Base-by-base conservation (phyloP, 2,797 vertebrate genomes). In the Acestrorhynchus altus region DNA sequence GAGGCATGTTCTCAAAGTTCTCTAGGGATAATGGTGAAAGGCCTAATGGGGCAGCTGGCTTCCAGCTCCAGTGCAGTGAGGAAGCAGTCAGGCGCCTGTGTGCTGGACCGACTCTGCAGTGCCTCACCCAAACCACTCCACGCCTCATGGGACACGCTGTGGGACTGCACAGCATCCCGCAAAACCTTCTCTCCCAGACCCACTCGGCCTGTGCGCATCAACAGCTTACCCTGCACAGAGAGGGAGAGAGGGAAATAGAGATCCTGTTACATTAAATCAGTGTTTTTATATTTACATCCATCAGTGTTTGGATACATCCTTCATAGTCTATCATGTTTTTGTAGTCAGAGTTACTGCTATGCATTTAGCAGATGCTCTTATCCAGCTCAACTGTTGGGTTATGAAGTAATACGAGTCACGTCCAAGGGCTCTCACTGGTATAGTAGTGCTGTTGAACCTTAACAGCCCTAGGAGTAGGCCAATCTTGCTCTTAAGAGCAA, bases 91-190 rank as follows among this genome's bases (percentile, higher is more conserved):
- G 94, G 93, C 0, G 97, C 97, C 90, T 97, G 95, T 0, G 89
- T 86, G 83, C 92, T 94, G 76, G 93, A 92, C 69, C 92, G 93
- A 51, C 89, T 91, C 92, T 98, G 96, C 84, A 99, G 91, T 40
- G 96, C 96, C 85, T 99, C 94, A 0, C 97, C 98, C 42, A 99
- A 93, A 84, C 94, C 88, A 68, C 95, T 96, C 98, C 97, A 99
- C 0, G 96, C 96, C 78, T 94, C 92, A 0, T 99, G 97, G 64
- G 94, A 95, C 16, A 95, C 97, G 86, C 92, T 96, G 89, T 98
- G 95, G 68, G 93, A 85, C 84, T 88, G 94, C 81, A 98, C 92
- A 0, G 97, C 97, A 0, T 99, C 96, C 66, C 95, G 93, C 47
- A 99, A 91, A 69, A 99, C 92, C 86, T 98, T 99, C 91, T 98